Percentiles rank a stretch among this genome's conserved stretches.
phyloP scores from a whole-genome alignment of 2,113 vertebrate genomes.

The Fulmarus glacialis region DNA sequence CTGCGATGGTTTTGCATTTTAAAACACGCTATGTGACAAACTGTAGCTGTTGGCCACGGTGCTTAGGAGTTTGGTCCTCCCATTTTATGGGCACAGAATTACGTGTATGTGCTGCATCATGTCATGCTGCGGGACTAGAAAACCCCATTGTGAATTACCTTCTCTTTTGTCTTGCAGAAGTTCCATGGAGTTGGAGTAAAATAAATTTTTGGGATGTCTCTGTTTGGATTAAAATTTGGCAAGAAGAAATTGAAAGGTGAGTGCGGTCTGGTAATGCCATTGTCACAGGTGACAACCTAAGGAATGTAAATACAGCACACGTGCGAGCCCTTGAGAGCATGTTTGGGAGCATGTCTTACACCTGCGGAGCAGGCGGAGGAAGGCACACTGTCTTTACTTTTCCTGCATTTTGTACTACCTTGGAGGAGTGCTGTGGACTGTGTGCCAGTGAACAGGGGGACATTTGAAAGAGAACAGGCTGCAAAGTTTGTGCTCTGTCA shows the following conservation, averaged over 20 bases:
- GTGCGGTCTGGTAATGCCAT: not conserved
- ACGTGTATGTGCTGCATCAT: not conserved
- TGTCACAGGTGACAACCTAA: not conserved
- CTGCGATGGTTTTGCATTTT: not conserved
- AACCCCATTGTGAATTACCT: not conserved
- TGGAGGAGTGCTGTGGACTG: not conserved
- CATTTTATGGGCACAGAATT: not conserved
- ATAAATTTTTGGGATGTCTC: conserved; percentile 75
- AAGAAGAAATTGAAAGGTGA: conserved; percentile 76
- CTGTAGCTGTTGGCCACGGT: not conserved
- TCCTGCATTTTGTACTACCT: not conserved
- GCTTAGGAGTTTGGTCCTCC: not conserved
- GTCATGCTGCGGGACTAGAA: not conserved
- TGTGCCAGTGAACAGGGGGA: fast-evolving
- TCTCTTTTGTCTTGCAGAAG: conserved; percentile 66
- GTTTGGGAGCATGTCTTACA: not conserved
- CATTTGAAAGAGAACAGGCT: not conserved
- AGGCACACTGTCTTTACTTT: not conserved
- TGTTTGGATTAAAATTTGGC: conserved; percentile 68
- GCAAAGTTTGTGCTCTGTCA: not conserved
- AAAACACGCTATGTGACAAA: not conserved
- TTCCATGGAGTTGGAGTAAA: conserved; percentile 74
- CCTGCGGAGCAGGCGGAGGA: not conserved
- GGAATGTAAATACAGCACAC: not conserved
- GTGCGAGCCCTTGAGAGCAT: fast-evolving